phyloP scores from a whole-genome alignment of 2,113 vertebrate genomes.

The Gallinago media region DNA sequence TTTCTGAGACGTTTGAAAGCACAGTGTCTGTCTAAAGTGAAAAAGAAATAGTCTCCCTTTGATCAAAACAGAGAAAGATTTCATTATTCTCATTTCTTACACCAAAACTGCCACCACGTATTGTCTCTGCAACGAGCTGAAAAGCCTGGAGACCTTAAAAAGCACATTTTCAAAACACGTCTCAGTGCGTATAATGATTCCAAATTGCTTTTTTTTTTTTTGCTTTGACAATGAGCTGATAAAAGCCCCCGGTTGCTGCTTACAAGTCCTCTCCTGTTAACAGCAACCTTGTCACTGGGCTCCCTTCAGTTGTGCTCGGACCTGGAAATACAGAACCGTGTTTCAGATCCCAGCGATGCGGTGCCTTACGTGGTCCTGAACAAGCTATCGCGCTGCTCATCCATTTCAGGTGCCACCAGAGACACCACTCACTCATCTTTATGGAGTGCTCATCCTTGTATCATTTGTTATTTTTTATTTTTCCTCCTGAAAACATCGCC shows the following conservation, averaged over 20 bases:
- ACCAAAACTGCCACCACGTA: background rate
- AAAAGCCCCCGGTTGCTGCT: background rate
- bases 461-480: background rate
- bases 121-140: background rate
- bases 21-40: background rate
- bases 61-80: background rate
- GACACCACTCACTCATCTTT: background rate
- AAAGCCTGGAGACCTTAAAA: background rate
- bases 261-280: background rate
- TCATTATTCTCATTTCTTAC: background rate
- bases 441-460: background rate
- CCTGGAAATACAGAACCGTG: background rate
- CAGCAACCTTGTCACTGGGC: background rate
- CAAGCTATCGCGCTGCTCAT: background rate
- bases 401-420: background rate
- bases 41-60: background rate
- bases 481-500: background rate
- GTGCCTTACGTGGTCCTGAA: background rate
- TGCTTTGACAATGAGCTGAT: background rate
- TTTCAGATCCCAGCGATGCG: background rate
- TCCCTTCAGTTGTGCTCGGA: background rate
- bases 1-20: background rate
- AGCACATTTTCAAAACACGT: background rate
- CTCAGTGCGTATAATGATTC: fast-evolving
- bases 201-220: background rate